Conservation (phyloP, 2,113 vertebrate genomes). For the Anser cygnoides region DNA sequence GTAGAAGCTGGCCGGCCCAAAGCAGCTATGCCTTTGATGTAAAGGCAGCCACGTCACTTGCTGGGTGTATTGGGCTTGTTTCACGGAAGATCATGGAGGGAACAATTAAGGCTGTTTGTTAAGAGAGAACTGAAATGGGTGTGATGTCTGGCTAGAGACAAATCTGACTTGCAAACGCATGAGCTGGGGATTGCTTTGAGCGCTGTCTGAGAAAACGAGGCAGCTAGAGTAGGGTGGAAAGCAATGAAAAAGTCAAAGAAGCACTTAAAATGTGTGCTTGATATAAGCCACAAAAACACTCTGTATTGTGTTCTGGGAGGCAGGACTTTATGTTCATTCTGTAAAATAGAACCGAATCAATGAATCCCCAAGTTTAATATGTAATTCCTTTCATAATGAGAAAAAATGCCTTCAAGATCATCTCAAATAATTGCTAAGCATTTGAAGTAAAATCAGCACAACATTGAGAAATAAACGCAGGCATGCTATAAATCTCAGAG, state of each 20-base stretch:
- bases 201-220: slow-evolving; percentile 1
- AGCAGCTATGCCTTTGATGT: slow-evolving; percentile 13
- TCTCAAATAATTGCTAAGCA: background rate
- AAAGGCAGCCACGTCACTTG: background rate
- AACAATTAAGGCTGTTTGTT: background rate
- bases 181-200: slow-evolving; percentile 16
- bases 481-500: background rate
- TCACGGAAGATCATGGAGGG: background rate
- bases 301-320: background rate
- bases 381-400: background rate
- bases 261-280: background rate
- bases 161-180: background rate
- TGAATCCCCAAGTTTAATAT: background rate
- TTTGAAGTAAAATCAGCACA: background rate
- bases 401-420: background rate
- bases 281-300: background rate
- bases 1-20: background rate
- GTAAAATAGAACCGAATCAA: background rate
- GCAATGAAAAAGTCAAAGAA: slow-evolving; percentile 30
- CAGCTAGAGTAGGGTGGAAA: background rate
- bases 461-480: background rate
- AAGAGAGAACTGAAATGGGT: slow-evolving; percentile 1
- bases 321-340: background rate
- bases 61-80: background rate
- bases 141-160: slow-evolving; percentile 13